A percentile compares a stretch with the other conserved stretches of the same genome.
Evolutionary conservation across 1,140 invertebrate species (phyloP).

Genomic region (Orchestia grillus): DNA sequence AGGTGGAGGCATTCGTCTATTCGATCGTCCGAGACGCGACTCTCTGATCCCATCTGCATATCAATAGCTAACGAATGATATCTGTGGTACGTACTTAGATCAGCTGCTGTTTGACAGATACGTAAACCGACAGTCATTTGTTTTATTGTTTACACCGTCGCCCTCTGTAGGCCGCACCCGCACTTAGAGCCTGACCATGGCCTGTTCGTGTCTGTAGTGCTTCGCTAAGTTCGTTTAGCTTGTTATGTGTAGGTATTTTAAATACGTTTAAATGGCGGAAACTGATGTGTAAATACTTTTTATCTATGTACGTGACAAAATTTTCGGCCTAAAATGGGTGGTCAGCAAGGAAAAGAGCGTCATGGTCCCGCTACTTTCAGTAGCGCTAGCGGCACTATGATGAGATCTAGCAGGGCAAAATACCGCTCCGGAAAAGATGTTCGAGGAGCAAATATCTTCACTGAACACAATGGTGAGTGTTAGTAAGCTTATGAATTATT

Average conservation of each 20-base stretch:
- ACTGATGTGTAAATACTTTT: slow-evolving; percentile 51
- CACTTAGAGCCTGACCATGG: slow-evolving; percentile 53
- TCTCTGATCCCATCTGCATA: neutral
- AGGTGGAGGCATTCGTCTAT: no score
- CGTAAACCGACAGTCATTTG: slow-evolving; percentile 40
- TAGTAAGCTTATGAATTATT: neutral
- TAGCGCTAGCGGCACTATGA: slow-evolving; percentile 52
- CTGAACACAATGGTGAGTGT: slow-evolving; percentile 64
- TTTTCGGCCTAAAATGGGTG: slow-evolving; percentile 62
- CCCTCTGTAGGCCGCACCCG: slow-evolving; percentile 58
- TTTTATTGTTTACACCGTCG: slow-evolving; percentile 59
- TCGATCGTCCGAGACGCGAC: no score
- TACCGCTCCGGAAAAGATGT: slow-evolving; percentile 60
- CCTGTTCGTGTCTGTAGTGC: slow-evolving; percentile 39
- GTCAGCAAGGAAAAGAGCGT: slow-evolving; percentile 66
- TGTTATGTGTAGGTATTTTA: slow-evolving; percentile 54
- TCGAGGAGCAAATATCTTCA: slow-evolving; percentile 63
- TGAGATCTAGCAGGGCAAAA: slow-evolving; percentile 54
- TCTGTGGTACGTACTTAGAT: neutral
- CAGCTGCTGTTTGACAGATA: slow-evolving; percentile 47
- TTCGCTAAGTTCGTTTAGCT: slow-evolving; percentile 35
- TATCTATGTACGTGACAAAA: neutral
- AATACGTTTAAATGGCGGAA: slow-evolving; percentile 35
- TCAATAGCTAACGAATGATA: neutral
- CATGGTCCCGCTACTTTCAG: slow-evolving; percentile 27